These are phyloP conservation scores for Eptesicus fuscus DNA, from an alignment of 2,113 vertebrate species.

Conservation along the genomic window DNA sequence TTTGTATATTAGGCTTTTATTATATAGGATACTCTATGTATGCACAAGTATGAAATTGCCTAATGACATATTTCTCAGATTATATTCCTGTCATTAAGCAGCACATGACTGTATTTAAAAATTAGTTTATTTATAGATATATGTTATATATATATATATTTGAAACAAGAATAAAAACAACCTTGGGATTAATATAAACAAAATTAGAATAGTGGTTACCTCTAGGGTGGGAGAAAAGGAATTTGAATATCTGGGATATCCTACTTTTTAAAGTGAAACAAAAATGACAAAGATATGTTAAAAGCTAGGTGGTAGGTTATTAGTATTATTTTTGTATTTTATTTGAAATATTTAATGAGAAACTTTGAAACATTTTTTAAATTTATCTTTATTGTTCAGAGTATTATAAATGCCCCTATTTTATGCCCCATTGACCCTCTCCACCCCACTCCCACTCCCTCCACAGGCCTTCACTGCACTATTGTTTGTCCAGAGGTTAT, in stretches of 20 bases:
- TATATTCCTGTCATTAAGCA: neutral
- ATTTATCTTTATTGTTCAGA: no score
- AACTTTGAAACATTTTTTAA: neutral
- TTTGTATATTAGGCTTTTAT: no score
- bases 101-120: neutral
- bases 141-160: neutral
- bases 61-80: neutral
- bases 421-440: no score
- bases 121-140: neutral
- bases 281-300: neutral
- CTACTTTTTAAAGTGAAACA: slow-evolving; percentile 1
- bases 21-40: neutral
- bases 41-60: neutral
- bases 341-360: slow-evolving; percentile 12
- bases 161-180: neutral
- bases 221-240: neutral
- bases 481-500: no score
- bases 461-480: no score
- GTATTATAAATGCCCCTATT: no score
- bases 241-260: neutral
- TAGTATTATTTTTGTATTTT: slow-evolving; percentile 16
- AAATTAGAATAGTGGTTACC: neutral
- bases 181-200: neutral
- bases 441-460: no score
- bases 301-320: neutral